phyloP scores from a whole-genome alignment of 2,797 vertebrate genomes.

The Emydoidea blandingii region DNA sequence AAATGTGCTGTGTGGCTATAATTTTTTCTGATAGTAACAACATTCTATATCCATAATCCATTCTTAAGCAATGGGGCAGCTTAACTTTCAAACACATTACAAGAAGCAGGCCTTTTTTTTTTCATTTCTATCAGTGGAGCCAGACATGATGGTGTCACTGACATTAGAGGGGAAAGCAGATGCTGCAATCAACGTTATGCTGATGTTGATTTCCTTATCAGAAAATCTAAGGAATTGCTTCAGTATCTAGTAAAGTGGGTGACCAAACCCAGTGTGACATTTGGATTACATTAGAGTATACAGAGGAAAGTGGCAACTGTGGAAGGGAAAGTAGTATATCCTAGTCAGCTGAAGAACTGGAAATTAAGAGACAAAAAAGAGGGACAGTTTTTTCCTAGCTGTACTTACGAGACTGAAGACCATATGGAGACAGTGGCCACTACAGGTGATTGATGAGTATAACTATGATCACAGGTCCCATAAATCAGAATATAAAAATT shows the following conservation, averaged over 20 bases:
- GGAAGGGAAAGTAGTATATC: not conserved
- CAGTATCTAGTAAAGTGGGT: constrained; percentile 31
- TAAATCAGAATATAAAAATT: not conserved
- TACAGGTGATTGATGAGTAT: not conserved
- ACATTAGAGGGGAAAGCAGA: not conserved
- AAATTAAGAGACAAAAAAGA: constrained; percentile 1
- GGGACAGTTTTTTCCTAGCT: not conserved
- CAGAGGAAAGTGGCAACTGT: constrained; percentile 30
- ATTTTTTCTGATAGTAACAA: not conserved
- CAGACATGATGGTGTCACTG: constrained; percentile 18
- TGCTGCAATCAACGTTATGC: not conserved
- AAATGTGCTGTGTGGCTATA: not conserved
- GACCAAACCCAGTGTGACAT: constrained; percentile 39
- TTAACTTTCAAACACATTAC: not conserved
- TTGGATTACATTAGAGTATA: constrained; percentile 42
- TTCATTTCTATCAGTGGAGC: constrained; percentile 1
- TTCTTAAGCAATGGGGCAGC: not conserved
- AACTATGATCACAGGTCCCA: not conserved
- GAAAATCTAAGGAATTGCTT: constrained; percentile 8
- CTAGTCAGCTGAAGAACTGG: not conserved
- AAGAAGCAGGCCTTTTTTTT: not conserved
- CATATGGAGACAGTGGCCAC: not conserved
- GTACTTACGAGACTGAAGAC: not conserved
- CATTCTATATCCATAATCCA: not conserved
- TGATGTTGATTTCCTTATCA: constrained; percentile 12